Percentiles rank a stretch among this genome's conserved stretches.
Conservation (phyloP, 2,113 vertebrate species). For the Uropsilus gracilis region DNA sequence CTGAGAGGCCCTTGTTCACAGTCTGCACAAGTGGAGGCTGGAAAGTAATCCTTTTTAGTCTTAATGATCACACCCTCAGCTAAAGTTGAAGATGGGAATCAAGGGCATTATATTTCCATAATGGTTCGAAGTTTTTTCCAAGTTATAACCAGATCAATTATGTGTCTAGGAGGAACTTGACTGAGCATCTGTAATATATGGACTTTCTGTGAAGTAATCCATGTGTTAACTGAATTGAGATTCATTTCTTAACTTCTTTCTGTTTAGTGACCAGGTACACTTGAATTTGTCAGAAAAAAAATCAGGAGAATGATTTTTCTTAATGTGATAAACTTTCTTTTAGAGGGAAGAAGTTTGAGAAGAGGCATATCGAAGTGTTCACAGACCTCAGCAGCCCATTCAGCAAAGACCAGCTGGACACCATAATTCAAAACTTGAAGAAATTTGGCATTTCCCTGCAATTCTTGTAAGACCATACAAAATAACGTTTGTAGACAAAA, state of each 20-base stretch:
- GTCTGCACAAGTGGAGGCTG: not conserved
- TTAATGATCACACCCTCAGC: not conserved
- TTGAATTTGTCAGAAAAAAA: constrained; percentile 17
- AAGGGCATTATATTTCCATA: not conserved
- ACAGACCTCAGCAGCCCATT: constrained; percentile 92
- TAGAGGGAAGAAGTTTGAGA: constrained; percentile 94
- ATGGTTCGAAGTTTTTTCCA: not conserved
- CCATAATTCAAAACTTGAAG: constrained; percentile 93
- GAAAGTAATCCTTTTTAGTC: not conserved
- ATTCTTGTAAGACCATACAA: constrained; percentile 94
- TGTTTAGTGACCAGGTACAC: not conserved
- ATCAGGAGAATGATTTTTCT: constrained; percentile 7
- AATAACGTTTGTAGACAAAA: not conserved
- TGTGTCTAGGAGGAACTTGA: not conserved
- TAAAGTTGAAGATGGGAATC: not conserved
- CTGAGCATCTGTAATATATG: not conserved
- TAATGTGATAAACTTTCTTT: constrained; percentile 57
- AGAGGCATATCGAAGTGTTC: constrained; percentile 91
- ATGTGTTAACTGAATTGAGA: not conserved
- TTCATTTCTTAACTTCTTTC: not conserved
- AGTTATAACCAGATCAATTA: not conserved
- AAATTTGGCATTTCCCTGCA: constrained; percentile 91
- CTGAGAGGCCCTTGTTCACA: not conserved
- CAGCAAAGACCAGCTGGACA: constrained; percentile 91
- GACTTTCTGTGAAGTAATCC: not conserved